Evolutionary conservation across 2,797 vertebrate species (phyloP).

Genomic region (Danionella dracula): DNA sequence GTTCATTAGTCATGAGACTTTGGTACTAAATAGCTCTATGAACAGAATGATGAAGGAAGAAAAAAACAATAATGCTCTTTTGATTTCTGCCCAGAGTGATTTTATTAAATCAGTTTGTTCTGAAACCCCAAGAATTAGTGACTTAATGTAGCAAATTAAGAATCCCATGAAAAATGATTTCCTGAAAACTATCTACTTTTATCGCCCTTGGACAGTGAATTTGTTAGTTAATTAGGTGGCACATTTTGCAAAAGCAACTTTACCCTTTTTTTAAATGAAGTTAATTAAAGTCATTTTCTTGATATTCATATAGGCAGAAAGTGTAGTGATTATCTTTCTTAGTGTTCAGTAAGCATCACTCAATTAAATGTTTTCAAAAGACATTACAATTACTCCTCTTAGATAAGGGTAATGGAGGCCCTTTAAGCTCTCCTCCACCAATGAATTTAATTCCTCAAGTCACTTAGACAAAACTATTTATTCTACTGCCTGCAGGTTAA

Average conservation of each 20-base stretch:
- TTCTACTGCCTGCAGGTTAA: constrained; percentile 54
- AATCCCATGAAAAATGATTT: constrained; percentile 15
- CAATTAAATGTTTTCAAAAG: constrained; percentile 7
- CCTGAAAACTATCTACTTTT: constrained; percentile 41
- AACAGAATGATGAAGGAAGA: constrained; percentile 14
- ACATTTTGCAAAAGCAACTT: neutral
- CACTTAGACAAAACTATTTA: constrained; percentile 41
- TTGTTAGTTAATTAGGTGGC: neutral
- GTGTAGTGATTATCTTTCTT: neutral
- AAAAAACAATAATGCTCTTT: constrained; percentile 1
- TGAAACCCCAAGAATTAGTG: constrained; percentile 40
- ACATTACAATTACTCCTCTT: neutral
- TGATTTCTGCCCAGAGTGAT: constrained; percentile 32
- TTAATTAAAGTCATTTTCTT: neutral
- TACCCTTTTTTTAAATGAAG: neutral
- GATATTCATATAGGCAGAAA: constrained; percentile 7
- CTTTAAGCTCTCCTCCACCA: constrained; percentile 21
- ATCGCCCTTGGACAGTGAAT: constrained; percentile 7
- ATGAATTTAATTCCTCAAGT: constrained; percentile 34
- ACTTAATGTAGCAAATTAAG: constrained; percentile 32
- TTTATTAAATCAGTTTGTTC: constrained; percentile 28
- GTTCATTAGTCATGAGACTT: constrained; percentile 38
- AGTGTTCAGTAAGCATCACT: neutral
- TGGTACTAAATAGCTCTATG: constrained; percentile 31
- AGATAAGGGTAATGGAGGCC: constrained; percentile 17